Conservation (phyloP, 2,113 vertebrate genomes). For the Ceyx margarethae region DNA sequence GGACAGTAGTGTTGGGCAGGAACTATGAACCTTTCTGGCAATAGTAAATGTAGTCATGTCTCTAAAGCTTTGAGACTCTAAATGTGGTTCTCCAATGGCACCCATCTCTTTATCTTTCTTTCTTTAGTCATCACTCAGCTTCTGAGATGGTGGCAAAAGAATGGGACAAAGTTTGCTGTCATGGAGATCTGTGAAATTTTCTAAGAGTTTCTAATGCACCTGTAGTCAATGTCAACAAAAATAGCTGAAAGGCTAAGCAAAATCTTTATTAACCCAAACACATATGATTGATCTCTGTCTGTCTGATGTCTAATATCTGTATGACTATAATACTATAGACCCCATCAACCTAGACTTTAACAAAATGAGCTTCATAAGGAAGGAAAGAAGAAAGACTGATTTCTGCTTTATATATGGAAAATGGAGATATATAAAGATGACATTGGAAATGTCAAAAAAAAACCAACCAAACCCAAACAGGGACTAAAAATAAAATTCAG, state of each 20-base stretch:
- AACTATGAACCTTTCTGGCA: neutral
- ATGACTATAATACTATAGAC: neutral
- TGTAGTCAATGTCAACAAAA: neutral
- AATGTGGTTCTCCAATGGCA: neutral
- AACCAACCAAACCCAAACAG: neutral
- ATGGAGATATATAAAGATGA: neutral
- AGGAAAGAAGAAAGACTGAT: neutral
- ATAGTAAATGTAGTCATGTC: neutral
- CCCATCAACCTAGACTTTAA: neutral
- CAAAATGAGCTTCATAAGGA: neutral
- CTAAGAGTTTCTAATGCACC: neutral
- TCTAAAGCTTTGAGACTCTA: neutral
- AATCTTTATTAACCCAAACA: neutral
- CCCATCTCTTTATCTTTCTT: neutral
- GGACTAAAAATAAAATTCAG: neutral
- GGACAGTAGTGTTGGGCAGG: neutral
- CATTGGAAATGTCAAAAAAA: neutral
- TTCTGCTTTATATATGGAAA: neutral
- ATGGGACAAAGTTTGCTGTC: neutral
- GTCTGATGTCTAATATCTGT: neutral
- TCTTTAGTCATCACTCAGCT: neutral
- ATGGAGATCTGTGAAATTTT: neutral
- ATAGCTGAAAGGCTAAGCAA: neutral
- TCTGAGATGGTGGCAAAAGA: neutral
- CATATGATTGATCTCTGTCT: neutral